Evolutionary conservation across 2,888 invertebrate species (phyloP).

Genomic region (Drosophila atripex): DNA sequence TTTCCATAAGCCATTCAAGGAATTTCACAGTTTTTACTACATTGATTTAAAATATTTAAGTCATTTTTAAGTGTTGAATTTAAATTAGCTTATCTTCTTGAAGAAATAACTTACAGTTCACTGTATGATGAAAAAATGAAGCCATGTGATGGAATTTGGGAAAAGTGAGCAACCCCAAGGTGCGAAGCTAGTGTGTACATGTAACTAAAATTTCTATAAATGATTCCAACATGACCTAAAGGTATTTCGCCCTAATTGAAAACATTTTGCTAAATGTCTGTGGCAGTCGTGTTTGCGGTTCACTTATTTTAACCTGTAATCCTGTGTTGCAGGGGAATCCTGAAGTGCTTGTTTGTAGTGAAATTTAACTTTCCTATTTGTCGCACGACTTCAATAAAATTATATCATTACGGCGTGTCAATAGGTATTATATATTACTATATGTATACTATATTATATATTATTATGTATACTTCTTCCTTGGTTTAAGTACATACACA

Average conservation of each 20-base stretch:
- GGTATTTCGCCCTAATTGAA: slow-evolving; percentile 73
- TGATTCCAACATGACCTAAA: slow-evolving; percentile 78
- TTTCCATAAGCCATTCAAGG: too few relatives aligned
- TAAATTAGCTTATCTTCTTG: too few relatives aligned
- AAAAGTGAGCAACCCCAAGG: slow-evolving; percentile 67
- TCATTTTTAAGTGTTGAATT: too few relatives aligned
- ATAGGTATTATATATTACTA: too few relatives aligned
- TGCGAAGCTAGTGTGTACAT: slow-evolving; percentile 69
- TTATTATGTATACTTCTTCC: too few relatives aligned
- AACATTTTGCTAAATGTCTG: slow-evolving; percentile 71
- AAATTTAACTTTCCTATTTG: not conserved
- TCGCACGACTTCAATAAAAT: not conserved
- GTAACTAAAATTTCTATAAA: slow-evolving; percentile 80
- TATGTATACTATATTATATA: too few relatives aligned
- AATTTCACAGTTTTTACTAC: too few relatives aligned
- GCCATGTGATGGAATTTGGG: not conserved
- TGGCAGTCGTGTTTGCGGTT: slow-evolving; percentile 52
- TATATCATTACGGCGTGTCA: too few relatives aligned
- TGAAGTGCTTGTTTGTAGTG: not conserved
- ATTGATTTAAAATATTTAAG: too few relatives aligned
- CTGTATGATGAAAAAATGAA: slow-evolving; percentile 10
- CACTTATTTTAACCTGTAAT: slow-evolving; percentile 56
- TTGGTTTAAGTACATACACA: too few relatives aligned
- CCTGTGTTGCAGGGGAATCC: not conserved
- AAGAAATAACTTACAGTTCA: not conserved